Base-by-base conservation (phyloP, 2,888 invertebrate species). In the Spodoptera littoralis region DNA sequence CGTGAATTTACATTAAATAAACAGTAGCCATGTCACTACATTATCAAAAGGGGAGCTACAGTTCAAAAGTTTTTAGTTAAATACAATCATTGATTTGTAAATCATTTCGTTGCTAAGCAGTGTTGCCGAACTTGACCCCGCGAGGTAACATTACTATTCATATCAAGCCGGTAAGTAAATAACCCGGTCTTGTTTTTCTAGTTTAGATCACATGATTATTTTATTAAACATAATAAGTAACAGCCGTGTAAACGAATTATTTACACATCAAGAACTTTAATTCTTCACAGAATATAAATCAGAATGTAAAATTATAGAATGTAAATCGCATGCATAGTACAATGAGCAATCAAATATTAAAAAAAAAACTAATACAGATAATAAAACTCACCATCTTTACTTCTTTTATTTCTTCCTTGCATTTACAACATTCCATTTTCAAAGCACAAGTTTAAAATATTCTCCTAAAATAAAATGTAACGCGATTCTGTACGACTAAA, bases 301-400 rank as follows among this genome's bases (percentile, higher is more conserved):
- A n/a, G n/a, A n/a, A n/a, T n/a, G n/a, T n/a, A n/a, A n/a, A n/a
- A n/a, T n/a, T n/a, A n/a, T n/a, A n/a, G n/a, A n/a, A n/a, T n/a
- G n/a, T 27, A 27, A 27, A 27, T 4, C 27, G 27, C 27, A 27
- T 27, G 27, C 27, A 27, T 27, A 18, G 18, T 18, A 27, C 27
- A 27, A n/a, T 24, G 3, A 43, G 8, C 3, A n/a, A 9, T 24
- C 18, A 11, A 41, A 12, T 58, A 36, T n/a, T 18, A 45, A 44
- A 58, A 22, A 30, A 22, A 27, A 4, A 13, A 6, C 5, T n/a
- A 27, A 11, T 24, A 27, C 13, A 11, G 18, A 48, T 30, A 22
- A 49, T 27, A 36, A n/a, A 63, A 65, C 73, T 73, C 53, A 73
- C 73, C 76, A 11, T 12, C 13, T 47, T 58, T 51, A 75, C 70